Base-by-base conservation (phyloP, 2,888 invertebrate genomes). In the Sthenelais limicola region DNA sequence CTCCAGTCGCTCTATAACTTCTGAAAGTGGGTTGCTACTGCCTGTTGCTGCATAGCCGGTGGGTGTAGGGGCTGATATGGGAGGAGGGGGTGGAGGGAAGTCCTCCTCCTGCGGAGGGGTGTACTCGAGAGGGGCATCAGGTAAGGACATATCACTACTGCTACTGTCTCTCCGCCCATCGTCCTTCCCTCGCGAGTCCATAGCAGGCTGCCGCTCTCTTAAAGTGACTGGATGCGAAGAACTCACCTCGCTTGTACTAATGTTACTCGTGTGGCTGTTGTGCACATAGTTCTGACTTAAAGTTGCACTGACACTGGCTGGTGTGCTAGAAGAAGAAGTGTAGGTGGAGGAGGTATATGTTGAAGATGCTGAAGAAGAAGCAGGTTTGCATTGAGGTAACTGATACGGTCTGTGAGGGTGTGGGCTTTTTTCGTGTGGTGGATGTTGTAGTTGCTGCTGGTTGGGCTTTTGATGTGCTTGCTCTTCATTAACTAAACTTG, bases 31-130 rank as follows among this genome's bases (percentile, higher is more conserved):
- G 67, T 72, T 66, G 5, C 3, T 24, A 21, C 30, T 15, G 49
- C 28, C 30, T 12, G 52, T 68, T 30, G 33, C 73, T 15, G 74
- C 51, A n/a, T n/a, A 49, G 67, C 73, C 30, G 75, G 74, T n/a
- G 73, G 77, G 43, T 73, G 74, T 33, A 72, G 74, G 30, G 52
- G 54, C 56, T 52, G 58, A 48, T 21, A 52, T 32, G 54, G 84
- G 83, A 9, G 85, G 84, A 33, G 83, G 84, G 9, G 84, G 83
- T n/a, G 83, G 84, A 51, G 83, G 84, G 69, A 84, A 82, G 43
- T 85, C 85, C 73, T 85, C 85, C 49, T 62, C 47, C 33, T 72
- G 56, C 4, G 71, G 52, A 15, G 67, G 62, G 15, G 35, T 66
- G 47, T 71, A 51, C 3, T 26, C 33, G 24, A 21, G 47, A 7